phyloP scores from a whole-genome alignment of 1,140 invertebrate genomes.

The Zaprionus ornatus region DNA sequence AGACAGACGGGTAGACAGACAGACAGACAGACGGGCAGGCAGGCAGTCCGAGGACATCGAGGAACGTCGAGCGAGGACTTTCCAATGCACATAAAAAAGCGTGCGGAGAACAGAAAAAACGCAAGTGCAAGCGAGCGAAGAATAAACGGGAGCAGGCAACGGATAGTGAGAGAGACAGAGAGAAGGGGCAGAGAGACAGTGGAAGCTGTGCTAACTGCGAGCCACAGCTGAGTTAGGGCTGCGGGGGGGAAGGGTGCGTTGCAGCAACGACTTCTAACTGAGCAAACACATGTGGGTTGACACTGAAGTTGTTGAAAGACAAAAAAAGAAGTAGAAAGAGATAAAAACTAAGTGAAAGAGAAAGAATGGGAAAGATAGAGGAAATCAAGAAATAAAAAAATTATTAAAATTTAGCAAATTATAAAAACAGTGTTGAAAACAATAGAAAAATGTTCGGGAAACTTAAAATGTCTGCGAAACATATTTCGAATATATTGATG shows the following conservation, averaged over 20 bases:
- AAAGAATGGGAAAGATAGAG: too few relatives aligned
- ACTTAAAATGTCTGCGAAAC: too few relatives aligned
- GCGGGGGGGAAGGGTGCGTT: neutral
- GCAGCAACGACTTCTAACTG: constrained; percentile 47
- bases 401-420: neutral
- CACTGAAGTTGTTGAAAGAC: neutral
- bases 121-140: constrained; percentile 34
- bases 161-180: neutral
- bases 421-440: neutral
- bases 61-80: neutral
- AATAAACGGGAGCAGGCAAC: constrained; percentile 10
- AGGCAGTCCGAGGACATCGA: neutral
- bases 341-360: neutral
- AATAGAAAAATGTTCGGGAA: too few relatives aligned
- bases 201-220: constrained; percentile 1
- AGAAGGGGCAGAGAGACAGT: neutral
- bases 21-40: constrained; percentile 9
- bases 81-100: constrained; percentile 5
- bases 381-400: too few relatives aligned
- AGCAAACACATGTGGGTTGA: constrained; percentile 12
- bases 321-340: neutral
- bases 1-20: constrained; percentile 1
- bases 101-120: constrained; percentile 9
- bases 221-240: neutral
- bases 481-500: too few relatives aligned